Conservation (phyloP, 2,797 vertebrate species). For the Chelon labrosus region DNA sequence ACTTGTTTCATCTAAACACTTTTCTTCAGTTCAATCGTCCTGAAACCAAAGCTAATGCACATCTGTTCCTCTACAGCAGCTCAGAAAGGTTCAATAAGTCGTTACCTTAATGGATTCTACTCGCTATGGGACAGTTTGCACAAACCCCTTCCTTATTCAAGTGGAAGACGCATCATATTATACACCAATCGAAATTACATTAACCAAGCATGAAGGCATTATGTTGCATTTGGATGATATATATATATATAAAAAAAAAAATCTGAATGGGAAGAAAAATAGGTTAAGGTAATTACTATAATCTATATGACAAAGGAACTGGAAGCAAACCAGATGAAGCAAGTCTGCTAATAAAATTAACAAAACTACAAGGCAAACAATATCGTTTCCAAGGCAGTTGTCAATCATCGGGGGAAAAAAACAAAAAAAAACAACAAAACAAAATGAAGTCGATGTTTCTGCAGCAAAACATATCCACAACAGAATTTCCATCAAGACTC, state of each 20-base stretch:
- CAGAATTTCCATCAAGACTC: constrained; percentile 42
- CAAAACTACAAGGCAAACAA: constrained; percentile 50
- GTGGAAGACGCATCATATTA: constrained; percentile 43
- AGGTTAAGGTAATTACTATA: constrained; percentile 16
- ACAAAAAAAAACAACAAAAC: constrained; percentile 1
- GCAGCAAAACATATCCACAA: constrained; percentile 65
- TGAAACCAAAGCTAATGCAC: constrained; percentile 58
- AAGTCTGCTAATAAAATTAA: constrained; percentile 19
- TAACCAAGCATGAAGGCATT: constrained; percentile 48
- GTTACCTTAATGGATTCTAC: constrained; percentile 17
- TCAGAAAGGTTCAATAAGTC: constrained; percentile 19
- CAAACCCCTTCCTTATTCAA: constrained; percentile 28
- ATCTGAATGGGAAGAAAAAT: constrained; percentile 3
- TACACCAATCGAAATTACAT: constrained; percentile 36
- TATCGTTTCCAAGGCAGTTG: constrained; percentile 41
- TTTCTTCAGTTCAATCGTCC: constrained; percentile 60
- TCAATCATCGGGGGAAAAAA: constrained; percentile 30
- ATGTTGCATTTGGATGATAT: constrained; percentile 41
- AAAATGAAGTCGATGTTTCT: constrained; percentile 37
- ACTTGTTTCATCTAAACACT: constrained; percentile 45
- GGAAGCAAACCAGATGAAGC: constrained; percentile 13
- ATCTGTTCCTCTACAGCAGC: constrained; percentile 53
- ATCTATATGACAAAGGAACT: constrained; percentile 15
- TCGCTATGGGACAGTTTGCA: constrained; percentile 26
- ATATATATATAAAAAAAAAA: background rate